These are phyloP conservation scores for Narcine bancroftii DNA, from an alignment of 2,113 vertebrate genomes.

Conservation along the genomic window DNA sequence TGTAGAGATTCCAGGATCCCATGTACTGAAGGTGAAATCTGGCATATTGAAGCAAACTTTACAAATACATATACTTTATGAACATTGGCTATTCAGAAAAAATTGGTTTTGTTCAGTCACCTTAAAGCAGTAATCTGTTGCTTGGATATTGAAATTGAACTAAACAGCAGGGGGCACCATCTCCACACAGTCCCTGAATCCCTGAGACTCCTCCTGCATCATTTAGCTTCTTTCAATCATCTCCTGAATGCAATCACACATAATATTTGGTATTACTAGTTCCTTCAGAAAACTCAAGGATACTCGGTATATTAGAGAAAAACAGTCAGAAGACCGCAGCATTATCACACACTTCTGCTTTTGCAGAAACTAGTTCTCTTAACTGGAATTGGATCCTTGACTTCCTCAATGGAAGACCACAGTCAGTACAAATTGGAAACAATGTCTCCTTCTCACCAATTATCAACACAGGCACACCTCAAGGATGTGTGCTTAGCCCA, in stretches of 20 bases:
- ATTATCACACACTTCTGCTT: background rate
- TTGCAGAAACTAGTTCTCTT: background rate
- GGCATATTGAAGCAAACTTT: background rate
- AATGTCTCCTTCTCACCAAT: too few species aligned
- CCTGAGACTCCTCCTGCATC: background rate
- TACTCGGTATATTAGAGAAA: background rate
- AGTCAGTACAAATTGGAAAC: too few species aligned
- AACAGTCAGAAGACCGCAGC: background rate
- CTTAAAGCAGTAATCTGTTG: background rate
- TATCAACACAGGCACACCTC: too few species aligned
- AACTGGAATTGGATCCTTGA: too few species aligned
- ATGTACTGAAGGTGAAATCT: background rate
- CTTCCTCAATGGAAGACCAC: too few species aligned
- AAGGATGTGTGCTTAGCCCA: too few species aligned
- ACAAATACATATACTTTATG: background rate
- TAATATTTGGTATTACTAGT: background rate
- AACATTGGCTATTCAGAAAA: background rate
- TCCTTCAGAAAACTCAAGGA: background rate
- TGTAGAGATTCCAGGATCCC: background rate
- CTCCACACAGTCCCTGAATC: slow-evolving; percentile 9
- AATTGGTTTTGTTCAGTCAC: background rate
- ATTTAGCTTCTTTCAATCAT: background rate
- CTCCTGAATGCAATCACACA: background rate
- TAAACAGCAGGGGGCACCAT: slow-evolving; percentile 19
- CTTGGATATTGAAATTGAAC: background rate